phyloP scores from a whole-genome alignment of 2,113 vertebrate genomes.

The Embiotoca jacksoni region DNA sequence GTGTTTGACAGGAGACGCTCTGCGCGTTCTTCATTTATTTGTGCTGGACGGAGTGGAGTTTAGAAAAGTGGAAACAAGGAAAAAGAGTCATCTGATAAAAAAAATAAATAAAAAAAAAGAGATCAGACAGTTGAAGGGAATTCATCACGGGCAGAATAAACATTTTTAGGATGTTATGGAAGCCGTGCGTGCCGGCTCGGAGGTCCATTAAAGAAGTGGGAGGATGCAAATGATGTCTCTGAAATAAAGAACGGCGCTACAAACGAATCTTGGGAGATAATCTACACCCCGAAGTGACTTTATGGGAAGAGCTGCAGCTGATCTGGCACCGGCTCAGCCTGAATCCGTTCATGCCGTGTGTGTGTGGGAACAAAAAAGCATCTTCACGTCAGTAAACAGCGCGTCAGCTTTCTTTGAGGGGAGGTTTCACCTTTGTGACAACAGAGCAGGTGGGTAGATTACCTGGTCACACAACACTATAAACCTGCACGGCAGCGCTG shows the following conservation, averaged over 20 bases:
- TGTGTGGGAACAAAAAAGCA: constrained; percentile 13
- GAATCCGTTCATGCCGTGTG: constrained; percentile 22
- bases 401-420: constrained; percentile 25
- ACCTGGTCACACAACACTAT: constrained; percentile 5
- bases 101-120: no score
- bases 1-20: constrained; percentile 55
- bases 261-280: constrained; percentile 58
- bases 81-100: constrained; percentile 20
- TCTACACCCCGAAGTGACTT: constrained; percentile 39
- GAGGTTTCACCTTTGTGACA: constrained; percentile 21
- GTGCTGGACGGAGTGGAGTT: constrained; percentile 28
- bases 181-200: constrained; percentile 36
- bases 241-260: constrained; percentile 38
- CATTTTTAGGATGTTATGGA: constrained; percentile 2
- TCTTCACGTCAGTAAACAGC: constrained; percentile 32
- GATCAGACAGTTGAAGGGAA: not conserved
- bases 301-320: constrained; percentile 16
- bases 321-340: constrained; percentile 13
- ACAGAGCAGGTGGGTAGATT: constrained; percentile 26
- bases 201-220: constrained; percentile 43
- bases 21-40: constrained; percentile 48
- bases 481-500: constrained; percentile 17
- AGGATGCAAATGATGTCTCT: constrained; percentile 67
- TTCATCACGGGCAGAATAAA: constrained; percentile 26
- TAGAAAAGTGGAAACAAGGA: constrained; percentile 39